Base-by-base conservation (phyloP, 2,888 invertebrate species). In the Hemistola chrysoprasaria region DNA sequence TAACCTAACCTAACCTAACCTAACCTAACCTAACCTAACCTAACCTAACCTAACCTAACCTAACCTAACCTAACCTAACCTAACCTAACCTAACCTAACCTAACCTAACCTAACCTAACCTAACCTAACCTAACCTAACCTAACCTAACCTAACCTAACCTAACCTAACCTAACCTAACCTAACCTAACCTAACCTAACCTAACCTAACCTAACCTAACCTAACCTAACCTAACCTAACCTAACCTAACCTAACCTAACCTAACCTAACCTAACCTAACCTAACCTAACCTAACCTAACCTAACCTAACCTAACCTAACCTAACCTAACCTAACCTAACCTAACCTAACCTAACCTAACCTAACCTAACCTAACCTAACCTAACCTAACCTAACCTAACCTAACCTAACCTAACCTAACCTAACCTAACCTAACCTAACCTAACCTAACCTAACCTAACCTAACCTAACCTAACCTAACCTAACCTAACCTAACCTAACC, bases 51-150 rank as follows among this genome's bases (percentile, higher is more conserved):
- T 50, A 50, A 50, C 50, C 50, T 51, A 53, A 53, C 53, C 50
- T 50, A 53, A 53, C 53, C 53, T 53, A 53, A 53, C 53, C 50
- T 50, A 54, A 48, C 54, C 48, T 50, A 54, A 50, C 54, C 50
- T 50, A 43, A 50, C 47, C 53, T 48, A 53, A 50, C 50, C 53
- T 53, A 53, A 53, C 50, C 48, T 50, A 54, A 54, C 50, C 47
- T 50, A 54, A 50, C 50, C 53, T 53, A 53, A 31, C 31, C 29
- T 21, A 50, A n/a, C n/a, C n/a, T n/a, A n/a, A n/a, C n/a, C n/a
- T n/a, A 55, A 55, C 55, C 50, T 50, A 54, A 51, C 53, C 51
- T 51, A 54, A 54, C 51, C 49, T 49, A 51, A 49, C 51, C 51
- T 49, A 51, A 51, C 54, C 51, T 51, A 54, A 54, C 54, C 50